Conservation (phyloP, 23 tunicate species). For the Aplidium turbinatum region DNA sequence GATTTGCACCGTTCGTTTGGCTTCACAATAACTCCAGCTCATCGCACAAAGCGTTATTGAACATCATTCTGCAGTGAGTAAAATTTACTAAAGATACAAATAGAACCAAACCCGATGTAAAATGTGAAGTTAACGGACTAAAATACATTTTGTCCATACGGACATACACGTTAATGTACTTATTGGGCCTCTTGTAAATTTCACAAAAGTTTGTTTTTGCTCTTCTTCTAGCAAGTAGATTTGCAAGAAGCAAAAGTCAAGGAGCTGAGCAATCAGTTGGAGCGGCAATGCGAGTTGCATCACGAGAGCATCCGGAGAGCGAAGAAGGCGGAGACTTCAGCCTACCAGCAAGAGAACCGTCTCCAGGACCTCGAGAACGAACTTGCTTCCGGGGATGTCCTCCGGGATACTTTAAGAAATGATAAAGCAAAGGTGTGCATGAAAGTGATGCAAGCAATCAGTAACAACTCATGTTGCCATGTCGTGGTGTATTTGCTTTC, state of each 20-base stretch:
- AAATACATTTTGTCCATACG: not conserved
- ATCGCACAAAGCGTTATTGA: too few species aligned
- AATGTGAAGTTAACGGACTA: not conserved
- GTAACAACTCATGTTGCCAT: too few species aligned
- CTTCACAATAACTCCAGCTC: too few species aligned
- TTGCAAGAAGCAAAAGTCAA: conserved; percentile 47
- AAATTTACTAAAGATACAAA: too few species aligned
- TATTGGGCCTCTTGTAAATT: not conserved
- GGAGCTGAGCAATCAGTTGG: conserved; percentile 64
- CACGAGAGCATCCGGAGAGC: conserved; percentile 79
- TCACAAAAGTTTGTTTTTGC: not conserved
- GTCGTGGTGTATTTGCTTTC: too few species aligned
- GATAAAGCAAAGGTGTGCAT: conserved; percentile 83
- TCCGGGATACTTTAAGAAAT: conserved; percentile 75
- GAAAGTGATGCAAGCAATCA: too few species aligned
- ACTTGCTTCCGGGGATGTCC: conserved; percentile 82
- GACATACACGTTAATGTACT: not conserved
- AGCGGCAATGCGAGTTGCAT: conserved; percentile 86
- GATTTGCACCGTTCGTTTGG: too few species aligned
- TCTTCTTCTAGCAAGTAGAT: conserved; percentile 82
- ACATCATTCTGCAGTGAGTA: too few species aligned
- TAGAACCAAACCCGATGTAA: too few species aligned
- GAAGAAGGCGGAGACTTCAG: conserved; percentile 66
- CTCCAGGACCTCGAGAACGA: conserved; percentile 76
- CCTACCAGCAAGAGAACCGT: conserved; percentile 46